Evolutionary conservation across 2,797 vertebrate species (phyloP), one percentile per base, ranked within the genome.

Genomic region (Karalla daura): DNA sequence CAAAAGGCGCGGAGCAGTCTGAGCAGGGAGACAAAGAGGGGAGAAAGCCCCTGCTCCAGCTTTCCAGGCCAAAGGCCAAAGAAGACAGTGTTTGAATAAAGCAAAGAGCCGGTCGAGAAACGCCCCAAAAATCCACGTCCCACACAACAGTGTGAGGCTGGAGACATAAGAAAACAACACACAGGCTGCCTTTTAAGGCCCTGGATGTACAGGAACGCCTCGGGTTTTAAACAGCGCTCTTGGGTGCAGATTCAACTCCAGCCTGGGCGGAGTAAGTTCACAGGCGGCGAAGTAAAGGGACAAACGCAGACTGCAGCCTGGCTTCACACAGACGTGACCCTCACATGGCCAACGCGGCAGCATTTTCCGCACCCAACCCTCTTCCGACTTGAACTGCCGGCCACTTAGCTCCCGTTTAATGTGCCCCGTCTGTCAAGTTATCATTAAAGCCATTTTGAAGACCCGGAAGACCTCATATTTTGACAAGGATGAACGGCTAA

Each of bases 401-500:
- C 21, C 47, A 46, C 66, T 72, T 51, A 27, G 53, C 36, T 64
- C 33, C 30, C 21, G 36, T 55, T 71, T 74, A 53, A 73, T 62
- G 59, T 45, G 27, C 66, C 63, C 43, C 32, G 15, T 59, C 59
- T 60, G 59, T 62, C 71, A 76, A 76, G 65, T 74, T 74, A 80
- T 78, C 79, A 76, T 32, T 61, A 68, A 54, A 74, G 64, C 33
- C 37, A 32, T 78, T n/a, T 75, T 78, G 53, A 74, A 78, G 47
- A 35, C 37, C 45, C 24, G 15, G 23, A 77, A 63, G 49, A 51
- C 61, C 39, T 51, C 68, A 76, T 69, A 85, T 74, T 86, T 74
- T 54, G 69, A 59, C 33, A 47, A 43, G 66, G 30, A 71, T 74
- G 56, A 80, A 76, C 40, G 17, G 30, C 47, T 71, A 55, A 62